Evolutionary conservation across 1,140 invertebrate species (phyloP).

Genomic region (Ladona fulva): DNA sequence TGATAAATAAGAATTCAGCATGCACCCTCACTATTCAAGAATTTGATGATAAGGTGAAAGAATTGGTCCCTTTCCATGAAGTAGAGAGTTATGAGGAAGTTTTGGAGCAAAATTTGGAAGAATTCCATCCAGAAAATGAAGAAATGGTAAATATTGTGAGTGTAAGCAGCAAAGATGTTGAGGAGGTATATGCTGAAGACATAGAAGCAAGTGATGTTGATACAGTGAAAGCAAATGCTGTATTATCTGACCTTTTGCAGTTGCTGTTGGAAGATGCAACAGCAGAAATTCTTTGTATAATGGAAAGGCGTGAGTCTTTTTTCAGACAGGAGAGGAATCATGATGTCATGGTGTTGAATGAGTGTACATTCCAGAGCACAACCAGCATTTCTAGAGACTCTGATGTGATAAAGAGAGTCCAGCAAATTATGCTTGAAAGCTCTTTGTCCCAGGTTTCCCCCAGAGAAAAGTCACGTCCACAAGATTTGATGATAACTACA

Average conservation of each 20-base stretch:
- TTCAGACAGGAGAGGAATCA: background rate
- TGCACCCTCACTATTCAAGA: background rate
- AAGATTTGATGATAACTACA: constrained; percentile 25
- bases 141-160: background rate
- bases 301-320: background rate
- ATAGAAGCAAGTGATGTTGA: background rate
- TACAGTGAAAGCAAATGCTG: no score
- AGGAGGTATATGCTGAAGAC: background rate
- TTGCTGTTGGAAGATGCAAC: background rate
- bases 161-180: background rate
- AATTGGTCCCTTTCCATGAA: background rate
- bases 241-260: background rate
- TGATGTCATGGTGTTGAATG: background rate
- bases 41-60: background rate
- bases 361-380: background rate
- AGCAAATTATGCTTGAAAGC: constrained; percentile 2
- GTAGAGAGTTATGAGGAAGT: background rate
- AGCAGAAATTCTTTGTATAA: background rate
- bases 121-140: background rate
- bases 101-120: background rate
- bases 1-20: background rate
- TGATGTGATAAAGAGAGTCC: background rate
- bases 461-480: constrained; percentile 30
- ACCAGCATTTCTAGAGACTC: background rate
- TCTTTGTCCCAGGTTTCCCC: constrained; percentile 12